These are phyloP conservation scores for Rutilus rutilus DNA, from an alignment of 2,113 vertebrate genomes.

Conservation along the genomic window DNA sequence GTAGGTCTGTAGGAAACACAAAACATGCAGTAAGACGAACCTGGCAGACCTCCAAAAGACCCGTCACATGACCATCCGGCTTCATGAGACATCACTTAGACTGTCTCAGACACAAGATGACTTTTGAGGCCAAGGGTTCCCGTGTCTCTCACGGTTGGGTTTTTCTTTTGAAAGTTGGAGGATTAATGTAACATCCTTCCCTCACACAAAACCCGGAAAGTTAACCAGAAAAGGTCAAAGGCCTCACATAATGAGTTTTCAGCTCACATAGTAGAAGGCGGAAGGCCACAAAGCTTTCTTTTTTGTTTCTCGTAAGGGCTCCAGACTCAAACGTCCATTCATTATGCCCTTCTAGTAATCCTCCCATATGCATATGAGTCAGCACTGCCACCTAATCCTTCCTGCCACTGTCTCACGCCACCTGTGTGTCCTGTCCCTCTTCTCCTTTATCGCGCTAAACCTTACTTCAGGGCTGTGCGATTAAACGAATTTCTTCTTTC, in stretches of 20 bases:
- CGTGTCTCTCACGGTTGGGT: not conserved
- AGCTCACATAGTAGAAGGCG: constrained; percentile 51
- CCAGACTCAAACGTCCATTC: constrained; percentile 48
- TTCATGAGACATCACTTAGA: constrained; percentile 10
- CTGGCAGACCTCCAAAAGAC: constrained; percentile 14
- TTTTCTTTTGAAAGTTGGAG: constrained; percentile 13
- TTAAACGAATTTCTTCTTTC: too few species aligned
- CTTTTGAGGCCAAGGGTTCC: constrained; percentile 28
- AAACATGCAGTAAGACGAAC: constrained; percentile 21
- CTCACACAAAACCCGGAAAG: constrained; percentile 14
- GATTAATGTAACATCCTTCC: constrained; percentile 20
- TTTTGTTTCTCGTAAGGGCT: constrained; percentile 42
- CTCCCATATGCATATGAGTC: constrained; percentile 53
- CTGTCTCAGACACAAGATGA: constrained; percentile 5
- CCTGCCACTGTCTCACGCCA: not conserved
- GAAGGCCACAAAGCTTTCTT: constrained; percentile 54
- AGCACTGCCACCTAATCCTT: constrained; percentile 41
- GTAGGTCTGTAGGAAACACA: constrained; percentile 11
- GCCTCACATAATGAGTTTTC: constrained; percentile 32
- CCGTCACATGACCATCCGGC: constrained; percentile 27
- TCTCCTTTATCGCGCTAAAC: not conserved
- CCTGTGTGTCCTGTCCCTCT: constrained; percentile 8
- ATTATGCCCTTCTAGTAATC: constrained; percentile 42
- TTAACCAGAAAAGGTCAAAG: constrained; percentile 32
- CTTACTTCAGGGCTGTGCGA: not conserved